A percentile compares a stretch with the other conserved stretches of the same genome.
Evolutionary conservation across 1,140 invertebrate species (phyloP).

Genomic region (Pogonomyrmex californicus): DNA sequence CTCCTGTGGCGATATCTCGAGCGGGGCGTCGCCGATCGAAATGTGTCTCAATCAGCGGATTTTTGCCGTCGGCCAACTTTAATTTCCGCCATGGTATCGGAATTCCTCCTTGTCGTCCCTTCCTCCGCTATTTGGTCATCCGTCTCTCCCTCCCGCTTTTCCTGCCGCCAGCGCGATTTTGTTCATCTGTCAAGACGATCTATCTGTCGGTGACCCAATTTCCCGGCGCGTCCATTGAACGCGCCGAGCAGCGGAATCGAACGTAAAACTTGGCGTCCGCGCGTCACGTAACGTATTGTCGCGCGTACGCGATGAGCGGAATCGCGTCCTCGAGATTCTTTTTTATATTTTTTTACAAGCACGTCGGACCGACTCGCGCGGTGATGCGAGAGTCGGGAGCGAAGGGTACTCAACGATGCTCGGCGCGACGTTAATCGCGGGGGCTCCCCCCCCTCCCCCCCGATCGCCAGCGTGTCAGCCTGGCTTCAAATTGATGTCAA

Average conservation of each 20-base stretch:
- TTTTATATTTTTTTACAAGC: not conserved
- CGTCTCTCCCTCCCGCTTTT: not conserved
- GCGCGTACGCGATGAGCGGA: not conserved
- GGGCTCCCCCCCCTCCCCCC: too few species aligned
- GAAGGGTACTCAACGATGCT: not conserved
- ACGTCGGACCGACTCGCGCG: not conserved
- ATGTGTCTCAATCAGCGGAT: not conserved
- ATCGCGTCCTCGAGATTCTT: not conserved
- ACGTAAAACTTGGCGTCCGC: conserved; percentile 2
- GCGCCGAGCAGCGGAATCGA: conserved; percentile 24
- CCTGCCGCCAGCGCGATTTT: conserved; percentile 55
- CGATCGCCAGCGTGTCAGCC: not conserved
- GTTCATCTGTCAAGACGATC: conserved; percentile 79
- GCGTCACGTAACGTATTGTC: not conserved
- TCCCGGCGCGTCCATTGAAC: conserved; percentile 55
- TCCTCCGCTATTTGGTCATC: not conserved
- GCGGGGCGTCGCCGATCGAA: conserved; percentile 34
- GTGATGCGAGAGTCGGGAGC: not conserved
- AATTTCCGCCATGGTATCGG: conserved; percentile 28
- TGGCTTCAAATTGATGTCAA: conserved; percentile 56
- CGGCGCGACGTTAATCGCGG: not conserved
- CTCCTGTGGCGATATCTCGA: not conserved
- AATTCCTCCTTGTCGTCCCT: too few species aligned
- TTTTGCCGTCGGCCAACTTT: conserved; percentile 23
- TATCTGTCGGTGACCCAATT: conserved; percentile 81